Percentiles rank a stretch among this genome's conserved stretches.
Evolutionary conservation across 2,797 vertebrate species (phyloP).

Genomic region (Tangara arthus): DNA sequence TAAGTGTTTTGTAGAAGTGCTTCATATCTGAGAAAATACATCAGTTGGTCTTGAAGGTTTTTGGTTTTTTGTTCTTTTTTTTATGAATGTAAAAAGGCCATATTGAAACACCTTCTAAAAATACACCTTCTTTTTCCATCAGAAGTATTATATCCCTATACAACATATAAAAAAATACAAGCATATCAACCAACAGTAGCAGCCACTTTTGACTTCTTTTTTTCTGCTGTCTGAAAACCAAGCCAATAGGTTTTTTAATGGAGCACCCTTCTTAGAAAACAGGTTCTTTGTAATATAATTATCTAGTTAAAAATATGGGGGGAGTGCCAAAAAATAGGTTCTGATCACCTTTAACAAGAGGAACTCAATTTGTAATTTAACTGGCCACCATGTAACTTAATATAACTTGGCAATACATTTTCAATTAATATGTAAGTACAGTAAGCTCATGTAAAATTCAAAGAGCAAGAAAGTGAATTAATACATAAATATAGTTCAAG

Average conservation of each 20-base stretch:
- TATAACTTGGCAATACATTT: background rate
- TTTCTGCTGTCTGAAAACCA: background rate
- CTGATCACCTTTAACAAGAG: background rate
- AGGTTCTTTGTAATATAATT: background rate
- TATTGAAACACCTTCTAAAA: background rate
- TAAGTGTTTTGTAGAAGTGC: background rate
- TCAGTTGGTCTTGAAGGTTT: background rate
- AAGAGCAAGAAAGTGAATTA: conserved; percentile 1
- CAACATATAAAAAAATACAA: background rate
- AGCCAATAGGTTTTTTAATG: background rate
- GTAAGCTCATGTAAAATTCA: background rate
- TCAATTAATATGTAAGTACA: background rate
- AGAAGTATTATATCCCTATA: background rate
- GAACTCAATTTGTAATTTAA: background rate
- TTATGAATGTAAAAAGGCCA: background rate
- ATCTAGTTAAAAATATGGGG: background rate
- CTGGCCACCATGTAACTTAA: background rate
- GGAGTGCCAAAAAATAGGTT: background rate
- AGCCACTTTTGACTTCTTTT: background rate
- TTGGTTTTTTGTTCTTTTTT: background rate
- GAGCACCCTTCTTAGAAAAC: background rate
- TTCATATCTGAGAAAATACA: background rate
- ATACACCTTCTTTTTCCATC: background rate
- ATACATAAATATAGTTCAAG: background rate
- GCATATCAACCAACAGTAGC: background rate